Base-by-base conservation (phyloP, 1,140 invertebrate genomes). In the Microvelia longipes region DNA sequence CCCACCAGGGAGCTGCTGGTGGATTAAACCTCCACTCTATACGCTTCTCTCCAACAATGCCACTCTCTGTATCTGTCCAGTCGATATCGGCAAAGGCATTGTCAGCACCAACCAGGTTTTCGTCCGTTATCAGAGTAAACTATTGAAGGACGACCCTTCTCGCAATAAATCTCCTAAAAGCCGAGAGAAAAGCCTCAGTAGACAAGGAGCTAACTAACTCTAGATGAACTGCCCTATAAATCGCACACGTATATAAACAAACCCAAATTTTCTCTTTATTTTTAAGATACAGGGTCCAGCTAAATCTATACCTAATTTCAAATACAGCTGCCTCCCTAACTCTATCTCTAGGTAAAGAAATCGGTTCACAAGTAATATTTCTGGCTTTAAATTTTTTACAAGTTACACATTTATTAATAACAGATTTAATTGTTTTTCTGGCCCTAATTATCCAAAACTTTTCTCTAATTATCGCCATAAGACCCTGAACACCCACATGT, bases 41-140 rank as follows among this genome's bases (percentile, higher is more conserved):
- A n/a, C n/a, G n/a, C n/a, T n/a, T n/a, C n/a, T n/a, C n/a, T n/a
- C n/a, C n/a, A n/a, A n/a, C n/a, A n/a, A n/a, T n/a, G n/a, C 35
- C 70, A 66, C 25, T 73, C 67, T 1, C n/a, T n/a, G n/a, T n/a
- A n/a, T n/a, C n/a, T n/a, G n/a, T n/a, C n/a, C n/a, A n/a, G n/a
- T n/a, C n/a, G n/a, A n/a, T n/a, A n/a, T n/a, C n/a, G n/a, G n/a
- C n/a, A n/a, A n/a, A n/a, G n/a, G n/a, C n/a, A n/a, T n/a, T n/a
- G n/a, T n/a, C n/a, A n/a, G n/a, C n/a, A n/a, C 76, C 74, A 15
- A 66, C 68, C 67, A 80, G 79, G 71, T 79, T 81, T 1, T 73
- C 77, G n/a, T 1, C 77, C 80, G 69, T 82, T 81, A 68, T 82
- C 79, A 62, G 74, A 78, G 66, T 76, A 81, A 14, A 83, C 76